Evolutionary conservation across 1,140 invertebrate species (phyloP), one percentile per base, ranked within the genome.

Genomic region (Aradophagus sp.): DNA sequence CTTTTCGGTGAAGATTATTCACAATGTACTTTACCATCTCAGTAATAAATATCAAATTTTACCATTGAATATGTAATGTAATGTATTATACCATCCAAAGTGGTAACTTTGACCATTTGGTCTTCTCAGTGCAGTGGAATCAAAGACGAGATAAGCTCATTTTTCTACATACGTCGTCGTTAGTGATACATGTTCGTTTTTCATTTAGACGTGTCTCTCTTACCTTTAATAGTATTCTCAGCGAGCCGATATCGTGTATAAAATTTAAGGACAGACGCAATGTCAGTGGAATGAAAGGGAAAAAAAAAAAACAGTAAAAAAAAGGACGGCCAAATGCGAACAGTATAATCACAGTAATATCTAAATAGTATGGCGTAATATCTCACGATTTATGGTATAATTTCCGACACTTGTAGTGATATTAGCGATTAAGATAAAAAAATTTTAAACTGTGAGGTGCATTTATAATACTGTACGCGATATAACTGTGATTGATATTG

Each of bases 101-200:
- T n/a, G n/a, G n/a, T n/a, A n/a, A n/a, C n/a, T n/a, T n/a, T n/a
- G n/a, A n/a, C n/a, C n/a, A n/a, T n/a, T n/a, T n/a, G n/a, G n/a
- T n/a, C n/a, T n/a, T n/a, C n/a, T n/a, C n/a, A n/a, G n/a, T n/a
- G n/a, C n/a, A 29, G 35, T 68, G 65, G 35, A 82, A 80, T 79
- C 78, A 75, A 81, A 79, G 77, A 83, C 77, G 72, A 75, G 76
- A 84, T 69, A 79, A 75, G 80, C 79, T 86, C 83, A 84, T 83
- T 86, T 86, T 86, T 84, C 83, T 86, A 86, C 83, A 81, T 79
- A 76, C 82, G 80, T 84, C 80, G 73, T 85, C 80, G 77, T 83
- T 74, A 74, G 73, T 68, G 55, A 65, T 70, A 59, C 8, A 23
- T 38, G 58, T 42, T 61, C 47, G 61, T 45, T 23, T 42, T 41